Conservation (phyloP, 1,140 invertebrate species). For the Philopotamus ludificatus region DNA sequence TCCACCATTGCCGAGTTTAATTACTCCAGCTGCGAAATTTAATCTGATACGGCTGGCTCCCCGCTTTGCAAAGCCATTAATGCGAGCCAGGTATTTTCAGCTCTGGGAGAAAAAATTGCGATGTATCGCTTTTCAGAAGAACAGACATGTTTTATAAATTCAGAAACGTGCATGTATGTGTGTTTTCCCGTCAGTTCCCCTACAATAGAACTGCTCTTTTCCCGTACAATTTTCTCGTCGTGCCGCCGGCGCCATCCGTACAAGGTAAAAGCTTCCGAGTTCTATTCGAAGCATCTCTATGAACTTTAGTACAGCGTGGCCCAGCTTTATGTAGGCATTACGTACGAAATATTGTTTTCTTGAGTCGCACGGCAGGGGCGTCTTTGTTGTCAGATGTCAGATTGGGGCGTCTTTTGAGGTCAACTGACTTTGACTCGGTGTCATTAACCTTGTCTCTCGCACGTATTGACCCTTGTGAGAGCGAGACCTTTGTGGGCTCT, state of each 20-base stretch:
- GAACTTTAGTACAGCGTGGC: slow-evolving; percentile 20
- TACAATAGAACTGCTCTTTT: slow-evolving; percentile 25
- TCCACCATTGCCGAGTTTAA: too few species aligned
- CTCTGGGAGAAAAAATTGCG: too few species aligned
- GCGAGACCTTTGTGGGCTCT: too few species aligned
- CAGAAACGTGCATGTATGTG: background rate
- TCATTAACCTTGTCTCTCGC: too few species aligned
- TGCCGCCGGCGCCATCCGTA: slow-evolving; percentile 23
- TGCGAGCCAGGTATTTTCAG: too few species aligned
- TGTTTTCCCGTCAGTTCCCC: background rate
- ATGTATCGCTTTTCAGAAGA: background rate
- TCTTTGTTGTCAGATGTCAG: background rate
- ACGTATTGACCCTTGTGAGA: too few species aligned
- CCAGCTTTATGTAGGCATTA: slow-evolving; percentile 14
- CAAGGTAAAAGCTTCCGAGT: slow-evolving; percentile 28
- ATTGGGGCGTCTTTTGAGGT: too few species aligned
- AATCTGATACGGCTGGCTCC: too few species aligned
- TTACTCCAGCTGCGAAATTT: too few species aligned
- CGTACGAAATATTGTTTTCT: background rate
- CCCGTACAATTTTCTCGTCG: slow-evolving; percentile 22
- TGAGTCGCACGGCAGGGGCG: background rate
- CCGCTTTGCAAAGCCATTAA: too few species aligned
- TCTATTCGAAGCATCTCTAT: slow-evolving; percentile 18
- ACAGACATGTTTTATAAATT: background rate
- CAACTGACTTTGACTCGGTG: too few species aligned